These are phyloP conservation scores for Myrmecophaga tridactyla DNA, from an alignment of 2,113 vertebrate genomes.

Conservation along the genomic window DNA sequence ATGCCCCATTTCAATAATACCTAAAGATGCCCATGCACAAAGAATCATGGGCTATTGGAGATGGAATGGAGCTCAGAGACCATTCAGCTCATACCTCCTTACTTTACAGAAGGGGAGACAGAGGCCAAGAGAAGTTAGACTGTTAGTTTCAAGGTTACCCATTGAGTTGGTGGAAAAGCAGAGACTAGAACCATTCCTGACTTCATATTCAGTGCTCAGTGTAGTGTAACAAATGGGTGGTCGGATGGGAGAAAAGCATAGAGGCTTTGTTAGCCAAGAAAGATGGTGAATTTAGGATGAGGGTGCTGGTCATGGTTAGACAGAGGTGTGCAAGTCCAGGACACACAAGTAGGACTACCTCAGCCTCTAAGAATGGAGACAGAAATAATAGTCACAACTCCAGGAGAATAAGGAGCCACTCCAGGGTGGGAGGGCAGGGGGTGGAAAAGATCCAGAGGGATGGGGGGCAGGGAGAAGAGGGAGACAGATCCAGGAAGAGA, in stretches of 20 bases:
- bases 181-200: neutral
- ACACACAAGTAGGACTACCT: neutral
- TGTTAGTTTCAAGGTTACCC: neutral
- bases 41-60: neutral
- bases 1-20: neutral
- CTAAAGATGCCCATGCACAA: neutral
- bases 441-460: neutral
- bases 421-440: neutral
- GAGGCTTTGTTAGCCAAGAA: neutral
- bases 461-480: neutral
- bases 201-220: neutral
- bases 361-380: neutral
- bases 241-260: accelerated
- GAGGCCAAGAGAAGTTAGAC: neutral
- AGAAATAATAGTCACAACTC: neutral
- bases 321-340: neutral
- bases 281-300: accelerated
- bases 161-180: neutral
- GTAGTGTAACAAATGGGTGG: accelerated
- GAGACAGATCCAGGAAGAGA: neutral
- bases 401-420: neutral
- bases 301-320: neutral
- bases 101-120: neutral
- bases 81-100: accelerated
- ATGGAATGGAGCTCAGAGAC: neutral